Percentiles rank a stretch among this genome's conserved stretches.
Evolutionary conservation across 2,797 vertebrate genomes (phyloP).

Genomic region (Lagorchestes hirsutus): DNA sequence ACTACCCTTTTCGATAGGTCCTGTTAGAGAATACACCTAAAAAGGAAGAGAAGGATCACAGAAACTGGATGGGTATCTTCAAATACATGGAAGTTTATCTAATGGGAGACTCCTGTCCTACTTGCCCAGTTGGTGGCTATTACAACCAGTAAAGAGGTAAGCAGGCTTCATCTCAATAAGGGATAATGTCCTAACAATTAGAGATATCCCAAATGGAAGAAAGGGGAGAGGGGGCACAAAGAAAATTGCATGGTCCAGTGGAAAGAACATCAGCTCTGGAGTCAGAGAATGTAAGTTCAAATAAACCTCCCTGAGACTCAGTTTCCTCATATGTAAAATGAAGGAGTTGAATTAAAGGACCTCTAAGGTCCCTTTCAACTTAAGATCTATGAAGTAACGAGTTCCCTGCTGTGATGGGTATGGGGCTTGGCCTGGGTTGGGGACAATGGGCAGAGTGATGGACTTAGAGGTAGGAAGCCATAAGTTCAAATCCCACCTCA

Average conservation of each 20-base stretch:
- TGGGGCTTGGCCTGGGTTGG: no score
- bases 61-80: neutral
- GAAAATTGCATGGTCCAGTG: neutral
- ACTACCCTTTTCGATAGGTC: no score
- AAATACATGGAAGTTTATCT: neutral
- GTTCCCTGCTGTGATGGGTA: neutral
- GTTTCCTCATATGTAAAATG: neutral
- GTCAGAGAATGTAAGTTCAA: neutral
- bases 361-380: no score
- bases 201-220: neutral
- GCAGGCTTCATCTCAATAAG: neutral
- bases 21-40: neutral
- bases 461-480: no score
- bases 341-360: neutral
- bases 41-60: neutral
- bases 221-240: no score
- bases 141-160: neutral
- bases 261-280: neutral
- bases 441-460: no score
- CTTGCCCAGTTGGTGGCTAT: neutral
- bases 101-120: neutral
- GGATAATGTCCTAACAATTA: neutral
- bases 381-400: neutral
- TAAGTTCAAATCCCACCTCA: no score
- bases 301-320: neutral